Percentiles rank a stretch among this genome's conserved stretches.
These are phyloP conservation scores for Heteropelma amictum DNA, from an alignment of 2,888 invertebrate genomes.

Conservation along the genomic window DNA sequence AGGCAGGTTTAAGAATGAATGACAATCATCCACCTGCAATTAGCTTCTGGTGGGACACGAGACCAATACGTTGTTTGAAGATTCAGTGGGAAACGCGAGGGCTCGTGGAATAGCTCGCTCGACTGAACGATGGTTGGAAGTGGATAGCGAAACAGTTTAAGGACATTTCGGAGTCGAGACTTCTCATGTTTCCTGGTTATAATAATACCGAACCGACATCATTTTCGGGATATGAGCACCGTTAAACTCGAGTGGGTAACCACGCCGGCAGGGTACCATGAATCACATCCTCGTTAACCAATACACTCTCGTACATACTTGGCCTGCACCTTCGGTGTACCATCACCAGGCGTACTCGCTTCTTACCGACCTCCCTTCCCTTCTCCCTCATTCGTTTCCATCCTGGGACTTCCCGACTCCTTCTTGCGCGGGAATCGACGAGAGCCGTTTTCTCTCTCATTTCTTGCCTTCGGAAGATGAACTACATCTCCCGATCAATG, in stretches of 20 bases:
- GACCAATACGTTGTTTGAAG: neutral
- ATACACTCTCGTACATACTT: slow-evolving; percentile 60
- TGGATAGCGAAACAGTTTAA: slow-evolving; percentile 24
- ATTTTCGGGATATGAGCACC: slow-evolving; percentile 73
- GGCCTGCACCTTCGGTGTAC: slow-evolving; percentile 53
- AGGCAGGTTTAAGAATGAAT: neutral
- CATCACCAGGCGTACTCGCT: slow-evolving; percentile 44
- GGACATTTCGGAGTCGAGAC: slow-evolving; percentile 22
- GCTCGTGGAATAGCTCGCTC: neutral
- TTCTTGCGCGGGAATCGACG: too few relatives aligned
- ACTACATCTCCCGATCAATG: slow-evolving; percentile 56
- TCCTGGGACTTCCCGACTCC: neutral
- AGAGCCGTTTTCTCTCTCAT: slow-evolving; percentile 43
- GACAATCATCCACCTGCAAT: neutral
- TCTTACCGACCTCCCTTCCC: slow-evolving; percentile 55
- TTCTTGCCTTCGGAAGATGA: slow-evolving; percentile 34
- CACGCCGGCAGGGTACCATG: slow-evolving; percentile 71
- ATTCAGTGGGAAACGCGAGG: neutral
- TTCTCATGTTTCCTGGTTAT: slow-evolving; percentile 38
- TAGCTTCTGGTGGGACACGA: neutral
- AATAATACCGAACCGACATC: slow-evolving; percentile 57
- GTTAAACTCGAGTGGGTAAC: slow-evolving; percentile 64
- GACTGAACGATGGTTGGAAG: slow-evolving; percentile 16
- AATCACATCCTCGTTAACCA: slow-evolving; percentile 76
- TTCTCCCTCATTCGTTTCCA: slow-evolving; percentile 31